Base-by-base conservation (phyloP, 1,140 invertebrate species). In the Papilio glaucus region DNA sequence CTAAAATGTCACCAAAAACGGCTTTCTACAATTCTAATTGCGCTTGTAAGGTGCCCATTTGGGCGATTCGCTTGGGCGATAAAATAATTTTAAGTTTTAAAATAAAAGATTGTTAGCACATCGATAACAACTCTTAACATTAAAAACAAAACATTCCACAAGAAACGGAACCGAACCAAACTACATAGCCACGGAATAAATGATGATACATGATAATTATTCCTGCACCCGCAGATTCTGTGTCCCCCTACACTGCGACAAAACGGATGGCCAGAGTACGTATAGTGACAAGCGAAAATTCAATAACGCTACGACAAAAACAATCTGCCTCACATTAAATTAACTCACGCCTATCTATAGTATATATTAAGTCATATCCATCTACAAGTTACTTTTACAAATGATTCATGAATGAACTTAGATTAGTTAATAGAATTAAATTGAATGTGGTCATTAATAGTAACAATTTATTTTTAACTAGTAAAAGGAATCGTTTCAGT, bases 171-270 rank as follows among this genome's bases (percentile, higher is more conserved):
- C 57, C 49, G 57, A 26, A 74, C 67, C 71, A 57, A 37, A n/a
- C 7, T 65, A 18, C 53, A 81, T 83, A 75, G 85, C 85, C 69
- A 79, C 78, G 84, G 87, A 83, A 89, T 87, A 86, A 87, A 89
- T 91, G 87, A 88, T 81, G 76, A 73, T 78, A 72, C 53, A 73
- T 81, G 89, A 89, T 87, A 88, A 83, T 81, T 75, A 88, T 89
- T 86, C 82, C 71, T 76, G 53, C 72, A 74, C 77, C 80, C 77
- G 26, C 42, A 68, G 75, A 79, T 85, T 88, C 86, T 41, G 76
- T 76, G 73, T 77, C 79, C 83, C 84, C 79, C 73, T 76, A 80
- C 61, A 80, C 75, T 75, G 81, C 80, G 77, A 85, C 82, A 82
- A 83, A 85, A 80, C 82, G 77, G 83, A 81, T 82, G 77, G 82